phyloP scores from a whole-genome alignment of 2,113 vertebrate species.

The Talpa occidentalis region DNA sequence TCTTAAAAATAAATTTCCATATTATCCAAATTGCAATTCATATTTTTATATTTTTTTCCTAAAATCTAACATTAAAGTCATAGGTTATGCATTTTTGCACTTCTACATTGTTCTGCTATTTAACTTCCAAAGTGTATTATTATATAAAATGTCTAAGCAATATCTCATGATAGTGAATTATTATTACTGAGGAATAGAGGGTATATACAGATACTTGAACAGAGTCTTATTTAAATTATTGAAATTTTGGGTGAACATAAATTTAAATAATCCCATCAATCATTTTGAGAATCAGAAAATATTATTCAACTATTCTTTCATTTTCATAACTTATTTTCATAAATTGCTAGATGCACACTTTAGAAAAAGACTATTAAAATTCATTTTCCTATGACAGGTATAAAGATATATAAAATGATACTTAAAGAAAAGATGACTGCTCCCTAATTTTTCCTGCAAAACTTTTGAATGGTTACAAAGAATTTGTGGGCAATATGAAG shows the following conservation, averaged over 20 bases:
- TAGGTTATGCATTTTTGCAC: not conserved
- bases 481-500: not conserved
- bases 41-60: not conserved
- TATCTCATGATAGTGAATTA: not conserved
- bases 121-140: not conserved
- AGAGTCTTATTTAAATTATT: not conserved
- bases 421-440: not conserved
- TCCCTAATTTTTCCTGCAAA: not conserved
- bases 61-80: not conserved
- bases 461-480: not conserved
- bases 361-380: not conserved
- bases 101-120: not conserved
- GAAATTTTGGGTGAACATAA: not conserved
- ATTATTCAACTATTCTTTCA: not conserved
- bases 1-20: not conserved
- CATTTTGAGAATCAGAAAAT: not conserved
- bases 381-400: not conserved
- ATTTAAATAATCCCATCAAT: slow-evolving; percentile 24
- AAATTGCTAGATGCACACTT: not conserved
- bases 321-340: slow-evolving; percentile 26
- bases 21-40: not conserved
- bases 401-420: not conserved
- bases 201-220: not conserved
- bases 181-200: not conserved
- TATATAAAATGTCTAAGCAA: slow-evolving; percentile 1